These are phyloP conservation scores for Morelia viridis DNA, from an alignment of 2,797 vertebrate species.

Conservation along the genomic window DNA sequence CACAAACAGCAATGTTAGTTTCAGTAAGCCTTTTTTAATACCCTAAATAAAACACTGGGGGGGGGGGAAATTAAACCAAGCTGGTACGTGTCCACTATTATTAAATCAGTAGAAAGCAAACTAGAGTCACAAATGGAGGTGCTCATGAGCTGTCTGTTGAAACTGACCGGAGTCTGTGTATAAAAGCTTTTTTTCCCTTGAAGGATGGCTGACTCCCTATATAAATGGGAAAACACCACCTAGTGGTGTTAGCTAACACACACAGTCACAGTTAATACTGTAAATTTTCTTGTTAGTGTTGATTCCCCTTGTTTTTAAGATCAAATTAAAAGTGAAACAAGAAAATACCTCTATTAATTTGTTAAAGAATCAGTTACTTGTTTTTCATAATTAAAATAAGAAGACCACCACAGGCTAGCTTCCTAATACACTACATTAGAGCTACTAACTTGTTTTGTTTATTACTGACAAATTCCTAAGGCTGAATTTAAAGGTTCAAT, in stretches of 20 bases:
- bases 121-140: conserved; percentile 34
- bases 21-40: conserved; percentile 43
- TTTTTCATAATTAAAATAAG: background rate
- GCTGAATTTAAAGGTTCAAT: conserved; percentile 42
- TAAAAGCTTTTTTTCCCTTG: accelerated
- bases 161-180: background rate
- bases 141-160: conserved; percentile 52
- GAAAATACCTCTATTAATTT: background rate
- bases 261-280: background rate
- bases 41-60: conserved; percentile 60
- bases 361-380: background rate
- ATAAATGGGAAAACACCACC: conserved; percentile 27
- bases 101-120: conserved; percentile 37
- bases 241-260: conserved; percentile 26
- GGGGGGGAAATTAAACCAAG: conserved; percentile 19
- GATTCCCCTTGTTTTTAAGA: background rate
- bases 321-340: background rate
- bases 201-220: background rate
- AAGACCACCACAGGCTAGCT: background rate
- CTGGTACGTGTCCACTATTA: conserved; percentile 12
- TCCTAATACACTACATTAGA: background rate
- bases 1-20: conserved; percentile 19
- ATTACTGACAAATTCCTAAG: conserved; percentile 15
- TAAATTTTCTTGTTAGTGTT: background rate
- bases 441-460: conserved; percentile 9